Percentiles rank a stretch among this genome's conserved stretches.
Conservation (phyloP, 1,140 invertebrate genomes). For the Popillia japonica region DNA sequence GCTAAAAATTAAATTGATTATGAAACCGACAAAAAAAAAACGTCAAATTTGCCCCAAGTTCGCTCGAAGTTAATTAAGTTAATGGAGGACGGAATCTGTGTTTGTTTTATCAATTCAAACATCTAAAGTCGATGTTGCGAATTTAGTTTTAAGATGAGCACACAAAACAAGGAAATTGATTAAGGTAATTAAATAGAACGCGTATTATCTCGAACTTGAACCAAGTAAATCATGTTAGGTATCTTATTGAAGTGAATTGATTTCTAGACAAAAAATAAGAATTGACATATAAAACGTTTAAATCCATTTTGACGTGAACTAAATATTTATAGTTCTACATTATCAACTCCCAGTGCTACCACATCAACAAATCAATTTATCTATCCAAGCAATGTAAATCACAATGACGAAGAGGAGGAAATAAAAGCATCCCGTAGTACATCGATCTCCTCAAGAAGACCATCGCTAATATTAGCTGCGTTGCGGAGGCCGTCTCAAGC, state of each 20-base stretch:
- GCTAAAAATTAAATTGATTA: not conserved
- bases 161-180: not conserved
- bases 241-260: too few relatives aligned
- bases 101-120: constrained; percentile 5
- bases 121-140: not conserved
- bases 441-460: constrained; percentile 58
- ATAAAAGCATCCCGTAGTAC: constrained; percentile 19
- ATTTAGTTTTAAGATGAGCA: constrained; percentile 12
- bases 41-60: not conserved
- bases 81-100: not conserved
- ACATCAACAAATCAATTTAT: not conserved
- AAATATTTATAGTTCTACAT: not conserved
- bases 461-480: constrained; percentile 66
- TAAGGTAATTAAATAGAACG: not conserved
- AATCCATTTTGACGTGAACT: too few relatives aligned
- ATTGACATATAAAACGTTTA: too few relatives aligned
- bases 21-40: not conserved
- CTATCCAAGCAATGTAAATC: not conserved
- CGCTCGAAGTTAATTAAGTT: constrained; percentile 11
- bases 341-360: not conserved
- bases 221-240: too few relatives aligned
- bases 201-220: too few relatives aligned
- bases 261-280: too few relatives aligned
- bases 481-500: constrained; percentile 66
- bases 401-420: not conserved